Conservation (phyloP, 1,140 invertebrate species). For the Stenopsyche tienmushanensis region DNA sequence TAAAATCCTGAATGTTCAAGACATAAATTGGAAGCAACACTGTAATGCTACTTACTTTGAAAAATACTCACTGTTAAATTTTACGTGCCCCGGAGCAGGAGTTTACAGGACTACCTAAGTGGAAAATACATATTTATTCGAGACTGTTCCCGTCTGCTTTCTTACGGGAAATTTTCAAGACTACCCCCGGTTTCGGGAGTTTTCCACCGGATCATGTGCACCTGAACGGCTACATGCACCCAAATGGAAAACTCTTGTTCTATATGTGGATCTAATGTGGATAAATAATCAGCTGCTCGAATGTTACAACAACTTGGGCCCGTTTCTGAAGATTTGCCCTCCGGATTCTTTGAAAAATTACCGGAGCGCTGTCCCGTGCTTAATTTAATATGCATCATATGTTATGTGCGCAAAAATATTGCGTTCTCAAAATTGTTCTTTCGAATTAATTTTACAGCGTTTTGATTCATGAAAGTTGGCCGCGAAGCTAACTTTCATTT, state of each 20-base stretch:
- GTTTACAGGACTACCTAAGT: conserved; percentile 23
- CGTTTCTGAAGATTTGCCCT: no score
- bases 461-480: no score
- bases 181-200: not conserved
- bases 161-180: conserved; percentile 9
- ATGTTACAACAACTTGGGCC: no score
- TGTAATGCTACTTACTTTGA: conserved; percentile 11
- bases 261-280: no score
- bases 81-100: conserved; percentile 18
- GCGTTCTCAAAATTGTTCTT: no score
- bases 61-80: conserved; percentile 24
- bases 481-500: no score
- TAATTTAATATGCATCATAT: no score
- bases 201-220: not conserved
- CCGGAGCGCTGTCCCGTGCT: no score
- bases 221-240: not conserved
- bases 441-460: no score
- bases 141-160: conserved; percentile 11
- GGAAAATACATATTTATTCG: conserved; percentile 30
- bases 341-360: no score
- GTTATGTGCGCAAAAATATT: no score
- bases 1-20: not conserved
- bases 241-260: not conserved
- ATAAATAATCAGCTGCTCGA: no score
- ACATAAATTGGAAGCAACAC: conserved; percentile 21